Conservation (phyloP, 2,888 invertebrate genomes). For the Asteroscopus sphinx region DNA sequence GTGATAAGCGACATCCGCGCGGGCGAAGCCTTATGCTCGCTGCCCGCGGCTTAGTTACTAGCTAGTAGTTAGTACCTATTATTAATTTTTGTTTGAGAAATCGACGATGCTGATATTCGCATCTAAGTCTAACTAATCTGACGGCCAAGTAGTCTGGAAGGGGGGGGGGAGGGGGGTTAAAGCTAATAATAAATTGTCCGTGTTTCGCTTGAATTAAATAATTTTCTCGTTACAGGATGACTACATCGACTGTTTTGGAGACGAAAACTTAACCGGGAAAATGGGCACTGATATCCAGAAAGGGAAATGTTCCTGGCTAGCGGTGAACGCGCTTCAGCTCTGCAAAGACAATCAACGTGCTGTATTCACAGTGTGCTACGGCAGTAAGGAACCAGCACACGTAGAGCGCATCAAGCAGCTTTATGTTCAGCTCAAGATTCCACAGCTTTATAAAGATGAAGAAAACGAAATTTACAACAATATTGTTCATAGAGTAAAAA, state of each 20-base stretch:
- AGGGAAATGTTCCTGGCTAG: constrained; percentile 98
- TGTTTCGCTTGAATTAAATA: background rate
- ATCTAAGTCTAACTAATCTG: too few relatives aligned
- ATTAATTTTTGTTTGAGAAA: too few relatives aligned
- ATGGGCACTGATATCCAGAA: constrained; percentile 96
- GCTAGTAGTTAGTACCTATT: too few relatives aligned
- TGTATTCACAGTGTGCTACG: constrained; percentile 92
- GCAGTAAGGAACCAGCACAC: constrained; percentile 91
- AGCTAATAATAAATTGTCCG: too few relatives aligned
- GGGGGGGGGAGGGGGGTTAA: too few relatives aligned
- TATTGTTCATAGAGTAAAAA: constrained; percentile 80
- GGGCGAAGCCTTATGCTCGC: too few relatives aligned
- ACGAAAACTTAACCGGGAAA: constrained; percentile 95
- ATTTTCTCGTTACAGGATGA: constrained; percentile 91
- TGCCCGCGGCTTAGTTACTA: too few relatives aligned
- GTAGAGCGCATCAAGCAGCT: constrained; percentile 83
- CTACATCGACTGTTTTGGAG: constrained; percentile 96
- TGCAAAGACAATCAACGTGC: constrained; percentile 91
- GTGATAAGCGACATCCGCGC: too few relatives aligned
- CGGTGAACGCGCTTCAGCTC: constrained; percentile 94
- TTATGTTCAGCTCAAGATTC: constrained; percentile 91
- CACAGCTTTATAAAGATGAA: constrained; percentile 92
- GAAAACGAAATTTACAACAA: constrained; percentile 93
- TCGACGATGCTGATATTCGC: too few relatives aligned
- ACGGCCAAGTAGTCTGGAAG: too few relatives aligned